These are phyloP conservation scores for Chymomyza costata DNA, from an alignment of 1,140 invertebrate genomes.

Conservation along the genomic window DNA sequence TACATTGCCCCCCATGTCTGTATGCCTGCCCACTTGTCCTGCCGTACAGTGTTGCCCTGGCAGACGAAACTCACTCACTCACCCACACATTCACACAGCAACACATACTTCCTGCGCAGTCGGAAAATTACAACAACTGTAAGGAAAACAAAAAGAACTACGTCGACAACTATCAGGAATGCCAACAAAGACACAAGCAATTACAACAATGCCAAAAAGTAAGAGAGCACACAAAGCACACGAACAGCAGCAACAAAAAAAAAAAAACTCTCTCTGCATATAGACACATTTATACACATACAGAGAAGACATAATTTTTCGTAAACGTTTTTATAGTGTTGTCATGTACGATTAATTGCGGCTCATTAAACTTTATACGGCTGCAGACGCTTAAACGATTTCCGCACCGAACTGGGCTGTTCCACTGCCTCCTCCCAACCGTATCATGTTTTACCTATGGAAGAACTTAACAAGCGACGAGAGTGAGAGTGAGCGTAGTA, in stretches of 20 bases:
- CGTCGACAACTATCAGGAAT: slow-evolving; percentile 3
- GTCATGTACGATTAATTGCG: slow-evolving; percentile 70
- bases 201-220: slow-evolving; percentile 25
- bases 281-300: too few species aligned
- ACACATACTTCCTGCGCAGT: slow-evolving; percentile 5
- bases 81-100: neutral
- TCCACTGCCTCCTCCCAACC: neutral
- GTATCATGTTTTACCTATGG: too few species aligned
- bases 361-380: slow-evolving; percentile 66
- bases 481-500: too few species aligned
- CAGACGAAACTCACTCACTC: too few species aligned
- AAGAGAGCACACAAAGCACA: too few species aligned
- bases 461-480: too few species aligned
- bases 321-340: slow-evolving; percentile 70
- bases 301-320: slow-evolving; percentile 57
- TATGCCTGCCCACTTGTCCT: too few species aligned
- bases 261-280: neutral
- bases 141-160: too few species aligned
- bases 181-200: slow-evolving; percentile 39
- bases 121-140: slow-evolving; percentile 18
- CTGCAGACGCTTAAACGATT: slow-evolving; percentile 56
- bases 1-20: too few species aligned
- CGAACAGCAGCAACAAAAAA: neutral
- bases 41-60: too few species aligned
- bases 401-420: slow-evolving; percentile 23